Evolutionary conservation across 2,797 vertebrate genomes (phyloP).

Genomic region (Ispidina picta): DNA sequence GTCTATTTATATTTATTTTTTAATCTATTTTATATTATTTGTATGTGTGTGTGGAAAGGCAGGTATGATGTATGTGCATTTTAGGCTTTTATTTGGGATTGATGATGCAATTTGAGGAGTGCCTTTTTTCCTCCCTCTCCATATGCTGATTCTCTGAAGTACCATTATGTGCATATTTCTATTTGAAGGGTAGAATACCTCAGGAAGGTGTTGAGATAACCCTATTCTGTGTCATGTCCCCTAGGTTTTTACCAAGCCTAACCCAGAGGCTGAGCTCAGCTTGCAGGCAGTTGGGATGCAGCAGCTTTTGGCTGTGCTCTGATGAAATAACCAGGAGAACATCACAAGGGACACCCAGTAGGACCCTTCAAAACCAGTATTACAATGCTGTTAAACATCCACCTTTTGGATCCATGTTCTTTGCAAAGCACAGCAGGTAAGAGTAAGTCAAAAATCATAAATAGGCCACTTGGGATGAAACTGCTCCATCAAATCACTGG

Average conservation of each 20-base stretch:
- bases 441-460: neutral
- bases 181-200: neutral
- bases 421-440: neutral
- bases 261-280: neutral
- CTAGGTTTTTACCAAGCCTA: neutral
- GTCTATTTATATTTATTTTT: too few species aligned
- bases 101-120: neutral
- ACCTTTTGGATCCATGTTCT: neutral
- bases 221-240: neutral
- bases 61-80: neutral
- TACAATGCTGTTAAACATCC: neutral
- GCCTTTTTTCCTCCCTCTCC: neutral
- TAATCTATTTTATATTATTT: neutral
- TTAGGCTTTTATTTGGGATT: neutral
- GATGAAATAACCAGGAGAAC: neutral
- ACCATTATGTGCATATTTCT: neutral
- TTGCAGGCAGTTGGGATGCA: neutral
- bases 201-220: neutral
- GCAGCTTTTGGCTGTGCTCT: neutral
- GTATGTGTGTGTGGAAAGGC: rapidly evolving
- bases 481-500: neutral
- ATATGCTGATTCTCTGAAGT: neutral
- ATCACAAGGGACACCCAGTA: rapidly evolving
- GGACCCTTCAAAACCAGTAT: neutral
- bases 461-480: neutral